A percentile compares a stretch with the other conserved stretches of the same genome.
Evolutionary conservation across 1,140 invertebrate genomes (phyloP).

Genomic region (Drosophila athabasca): DNA sequence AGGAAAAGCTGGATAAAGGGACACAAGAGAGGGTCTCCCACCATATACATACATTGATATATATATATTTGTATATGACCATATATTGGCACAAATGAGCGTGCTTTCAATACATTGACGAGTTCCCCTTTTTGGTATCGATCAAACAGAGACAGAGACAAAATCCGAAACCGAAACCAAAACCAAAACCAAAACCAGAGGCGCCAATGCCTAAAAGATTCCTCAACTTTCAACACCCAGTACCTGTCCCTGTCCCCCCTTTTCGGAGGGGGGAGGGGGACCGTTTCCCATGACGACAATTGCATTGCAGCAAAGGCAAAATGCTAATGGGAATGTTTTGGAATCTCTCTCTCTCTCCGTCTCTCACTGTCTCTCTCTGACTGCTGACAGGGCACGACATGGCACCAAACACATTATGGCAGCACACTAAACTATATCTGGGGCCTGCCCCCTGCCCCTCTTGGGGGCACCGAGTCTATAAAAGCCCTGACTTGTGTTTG

Average conservation of each 20-base stretch:
- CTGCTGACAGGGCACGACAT: constrained; percentile 65
- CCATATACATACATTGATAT: not conserved
- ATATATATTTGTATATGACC: constrained; percentile 3
- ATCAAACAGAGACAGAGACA: constrained; percentile 55
- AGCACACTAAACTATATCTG: constrained; percentile 62
- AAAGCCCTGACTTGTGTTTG: constrained; percentile 56
- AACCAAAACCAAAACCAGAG: constrained; percentile 4
- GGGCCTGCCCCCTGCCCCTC: not conserved
- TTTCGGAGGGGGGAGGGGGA: not conserved
- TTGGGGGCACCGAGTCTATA: constrained; percentile 66
- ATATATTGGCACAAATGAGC: constrained; percentile 73
- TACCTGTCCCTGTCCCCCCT: constrained; percentile 2
- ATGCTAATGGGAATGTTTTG: constrained; percentile 66
- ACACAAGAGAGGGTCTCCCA: not conserved
- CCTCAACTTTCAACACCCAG: not conserved
- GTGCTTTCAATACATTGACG: constrained; percentile 68
- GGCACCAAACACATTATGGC: constrained; percentile 81
- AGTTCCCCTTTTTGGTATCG: constrained; percentile 52
- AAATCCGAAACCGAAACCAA: too few relatives aligned
- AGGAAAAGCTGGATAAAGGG: not conserved
- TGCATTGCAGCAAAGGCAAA: constrained; percentile 51
- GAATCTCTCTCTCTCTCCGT: constrained; percentile 53
- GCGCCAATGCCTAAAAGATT: constrained; percentile 9
- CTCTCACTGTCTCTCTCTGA: not conserved
- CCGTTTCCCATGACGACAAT: constrained; percentile 37